Evolutionary conservation across 2,113 vertebrate genomes (phyloP).

Genomic region (Dendropsophus ebraccatus): DNA sequence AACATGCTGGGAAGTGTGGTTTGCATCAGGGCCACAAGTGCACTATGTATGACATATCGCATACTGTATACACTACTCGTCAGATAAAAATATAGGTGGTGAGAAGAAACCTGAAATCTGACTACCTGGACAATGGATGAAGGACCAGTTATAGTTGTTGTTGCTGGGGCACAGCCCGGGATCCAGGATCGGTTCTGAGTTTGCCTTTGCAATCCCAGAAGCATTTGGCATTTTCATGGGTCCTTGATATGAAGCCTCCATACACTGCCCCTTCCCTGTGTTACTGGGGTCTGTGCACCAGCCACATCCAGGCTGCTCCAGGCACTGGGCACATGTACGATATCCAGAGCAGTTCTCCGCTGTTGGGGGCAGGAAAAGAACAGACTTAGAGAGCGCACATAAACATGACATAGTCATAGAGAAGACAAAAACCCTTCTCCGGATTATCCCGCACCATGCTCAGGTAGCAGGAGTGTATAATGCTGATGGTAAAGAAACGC

Average conservation of each 20-base stretch:
- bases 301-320: conserved; percentile 94
- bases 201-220: conserved; percentile 64
- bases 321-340: conserved; percentile 87
- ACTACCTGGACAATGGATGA: conserved; percentile 93
- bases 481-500: too few species aligned
- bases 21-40: too few species aligned
- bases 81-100: background rate
- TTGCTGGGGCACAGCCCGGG: conserved; percentile 86
- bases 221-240: conserved; percentile 80
- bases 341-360: conserved; percentile 98
- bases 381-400: too few species aligned
- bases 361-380: conserved; percentile 60
- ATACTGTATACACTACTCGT: too few species aligned
- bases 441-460: too few species aligned
- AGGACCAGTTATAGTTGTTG: conserved; percentile 91
- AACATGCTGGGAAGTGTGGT: too few species aligned
- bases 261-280: conserved; percentile 91
- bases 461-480: too few species aligned
- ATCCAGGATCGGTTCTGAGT: conserved; percentile 84
- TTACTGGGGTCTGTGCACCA: conserved; percentile 97
- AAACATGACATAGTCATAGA: too few species aligned
- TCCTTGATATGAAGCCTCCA: conserved; percentile 89
- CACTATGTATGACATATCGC: too few species aligned
- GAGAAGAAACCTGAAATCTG: background rate
- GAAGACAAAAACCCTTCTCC: too few species aligned